Percentiles rank a stretch among this genome's conserved stretches.
These are phyloP conservation scores for Peromyscus eremicus DNA, from an alignment of 2,797 vertebrate genomes.

Conservation along the genomic window DNA sequence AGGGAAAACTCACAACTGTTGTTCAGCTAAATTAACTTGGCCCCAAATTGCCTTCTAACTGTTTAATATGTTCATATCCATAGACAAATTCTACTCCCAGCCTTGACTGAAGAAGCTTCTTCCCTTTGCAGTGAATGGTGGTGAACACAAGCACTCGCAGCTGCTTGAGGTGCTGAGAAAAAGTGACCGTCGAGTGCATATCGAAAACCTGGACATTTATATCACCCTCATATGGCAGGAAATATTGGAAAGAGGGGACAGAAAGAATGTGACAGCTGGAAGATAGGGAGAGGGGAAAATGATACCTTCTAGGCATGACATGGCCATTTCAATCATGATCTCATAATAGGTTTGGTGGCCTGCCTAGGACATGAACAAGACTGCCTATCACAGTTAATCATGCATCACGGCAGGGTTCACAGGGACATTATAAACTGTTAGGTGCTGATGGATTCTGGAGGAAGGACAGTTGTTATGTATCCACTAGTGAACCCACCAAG, in stretches of 20 bases:
- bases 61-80: not conserved
- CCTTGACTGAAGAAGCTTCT: not conserved
- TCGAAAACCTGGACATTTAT: not conserved
- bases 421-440: not conserved
- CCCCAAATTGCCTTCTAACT: not conserved
- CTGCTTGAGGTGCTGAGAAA: not conserved
- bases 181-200: not conserved
- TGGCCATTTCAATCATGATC: not conserved
- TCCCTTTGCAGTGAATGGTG: not conserved
- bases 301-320: not conserved
- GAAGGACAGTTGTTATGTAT: not conserved
- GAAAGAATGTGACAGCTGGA: not conserved
- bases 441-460: not conserved
- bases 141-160: not conserved
- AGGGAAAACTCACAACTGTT: not conserved
- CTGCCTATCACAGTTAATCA: not conserved
- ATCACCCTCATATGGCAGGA: not conserved
- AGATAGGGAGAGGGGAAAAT: not conserved
- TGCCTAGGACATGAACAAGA: not conserved
- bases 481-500: rapidly evolving
- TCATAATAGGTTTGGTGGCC: not conserved
- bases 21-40: not conserved
- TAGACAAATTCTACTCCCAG: not conserved
- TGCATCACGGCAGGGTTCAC: not conserved
- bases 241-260: not conserved